Conservation (phyloP, 92 coral and sea anemone genomes). For the Isaurus tuberculatus region DNA sequence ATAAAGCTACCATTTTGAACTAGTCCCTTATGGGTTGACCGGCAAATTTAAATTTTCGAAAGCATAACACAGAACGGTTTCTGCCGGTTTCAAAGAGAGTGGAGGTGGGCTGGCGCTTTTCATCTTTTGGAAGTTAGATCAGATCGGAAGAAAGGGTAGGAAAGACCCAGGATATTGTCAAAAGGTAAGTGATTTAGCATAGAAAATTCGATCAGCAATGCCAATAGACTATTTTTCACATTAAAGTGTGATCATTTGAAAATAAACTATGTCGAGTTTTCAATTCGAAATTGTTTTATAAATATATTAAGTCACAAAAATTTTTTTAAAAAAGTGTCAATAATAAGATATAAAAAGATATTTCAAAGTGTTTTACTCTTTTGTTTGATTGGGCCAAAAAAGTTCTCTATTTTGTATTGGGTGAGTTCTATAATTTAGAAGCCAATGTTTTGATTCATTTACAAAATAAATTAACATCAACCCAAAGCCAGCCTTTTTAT, state of each 20-base stretch:
- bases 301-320: neutral
- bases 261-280: conserved; percentile 5
- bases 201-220: neutral
- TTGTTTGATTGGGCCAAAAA: neutral
- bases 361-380: neutral
- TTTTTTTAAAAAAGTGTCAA: neutral
- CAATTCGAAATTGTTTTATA: conserved; percentile 4
- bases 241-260: neutral
- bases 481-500: conserved; percentile 34
- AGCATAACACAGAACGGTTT: conserved; percentile 12
- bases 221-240: too few species aligned
- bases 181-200: conserved; percentile 3
- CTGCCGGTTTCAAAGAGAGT: conserved; percentile 23
- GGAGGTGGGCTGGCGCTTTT: conserved; percentile 4
- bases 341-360: neutral
- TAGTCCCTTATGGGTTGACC: conserved; percentile 40
- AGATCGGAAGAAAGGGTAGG: conserved; percentile 32
- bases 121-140: conserved; percentile 28
- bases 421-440: neutral
- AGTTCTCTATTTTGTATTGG: neutral
- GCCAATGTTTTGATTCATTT: conserved; percentile 26
- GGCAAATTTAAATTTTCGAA: conserved; percentile 50
- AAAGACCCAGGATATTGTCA: conserved; percentile 21
- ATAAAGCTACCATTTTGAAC: conserved; percentile 1
- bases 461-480: conserved; percentile 29